These are phyloP conservation scores for Neolamprologus toae DNA, from an alignment of 2,113 vertebrate species.

Conservation along the genomic window DNA sequence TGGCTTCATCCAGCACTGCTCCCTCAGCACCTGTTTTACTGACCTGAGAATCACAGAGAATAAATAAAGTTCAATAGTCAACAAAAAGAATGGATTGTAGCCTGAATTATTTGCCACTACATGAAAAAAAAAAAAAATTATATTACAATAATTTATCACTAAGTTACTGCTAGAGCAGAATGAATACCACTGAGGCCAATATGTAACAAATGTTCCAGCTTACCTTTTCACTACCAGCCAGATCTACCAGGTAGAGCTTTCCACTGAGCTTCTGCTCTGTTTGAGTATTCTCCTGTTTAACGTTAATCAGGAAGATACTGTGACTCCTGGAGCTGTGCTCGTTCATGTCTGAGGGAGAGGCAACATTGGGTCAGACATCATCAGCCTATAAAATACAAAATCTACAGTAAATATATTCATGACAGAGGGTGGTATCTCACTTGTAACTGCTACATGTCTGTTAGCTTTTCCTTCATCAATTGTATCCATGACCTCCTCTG, in stretches of 20 bases:
- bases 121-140: not conserved
- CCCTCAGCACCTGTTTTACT: slow-evolving; percentile 99
- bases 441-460: slow-evolving; percentile 95
- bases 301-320: slow-evolving; percentile 97
- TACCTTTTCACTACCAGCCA: slow-evolving; percentile 98
- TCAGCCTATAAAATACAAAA: not conserved
- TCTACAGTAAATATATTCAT: fast-evolving
- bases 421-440: slow-evolving; percentile 59
- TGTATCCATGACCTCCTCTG: slow-evolving; percentile 98
- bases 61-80: not conserved
- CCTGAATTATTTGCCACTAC: not conserved
- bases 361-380: fast-evolving
- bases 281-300: slow-evolving; percentile 98
- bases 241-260: slow-evolving; percentile 95
- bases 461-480: slow-evolving; percentile 99
- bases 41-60: slow-evolving; percentile 71
- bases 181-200: not conserved
- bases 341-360: slow-evolving; percentile 83
- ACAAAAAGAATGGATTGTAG: not conserved
- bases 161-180: not conserved
- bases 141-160: not conserved
- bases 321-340: slow-evolving; percentile 98
- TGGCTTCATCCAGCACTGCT: slow-evolving; percentile 92
- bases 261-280: slow-evolving; percentile 97
- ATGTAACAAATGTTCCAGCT: fast-evolving